These are phyloP conservation scores for Ctenopoma multispine DNA, from an alignment of 2,797 vertebrate genomes.

Conservation along the genomic window DNA sequence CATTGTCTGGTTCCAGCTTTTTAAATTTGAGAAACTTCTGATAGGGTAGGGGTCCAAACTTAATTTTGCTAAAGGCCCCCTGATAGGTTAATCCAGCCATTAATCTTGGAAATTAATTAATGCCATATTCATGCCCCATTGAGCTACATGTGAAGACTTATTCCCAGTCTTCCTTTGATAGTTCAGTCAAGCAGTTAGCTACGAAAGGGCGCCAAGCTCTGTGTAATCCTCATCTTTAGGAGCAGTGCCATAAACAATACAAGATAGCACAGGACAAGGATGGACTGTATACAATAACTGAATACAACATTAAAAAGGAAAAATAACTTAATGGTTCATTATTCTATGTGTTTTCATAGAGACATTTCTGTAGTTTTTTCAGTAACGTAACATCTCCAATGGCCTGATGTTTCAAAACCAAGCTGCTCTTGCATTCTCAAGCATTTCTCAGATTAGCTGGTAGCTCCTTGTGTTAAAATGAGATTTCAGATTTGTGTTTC, in stretches of 20 bases:
- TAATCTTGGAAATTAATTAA: constrained; percentile 23
- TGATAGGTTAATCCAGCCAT: neutral
- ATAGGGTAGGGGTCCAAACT: too few relatives aligned
- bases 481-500: constrained; percentile 27
- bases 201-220: neutral
- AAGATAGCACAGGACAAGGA: neutral
- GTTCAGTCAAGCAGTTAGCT: constrained; percentile 8
- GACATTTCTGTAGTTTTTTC: constrained; percentile 9
- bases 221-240: neutral
- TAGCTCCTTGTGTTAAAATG: constrained; percentile 14
- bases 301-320: neutral
- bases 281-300: neutral
- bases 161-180: constrained; percentile 4
- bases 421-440: constrained; percentile 2
- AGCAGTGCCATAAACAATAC: constrained; percentile 7
- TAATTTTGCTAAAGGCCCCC: neutral
- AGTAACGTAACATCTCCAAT: constrained; percentile 5
- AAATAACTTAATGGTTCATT: neutral
- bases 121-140: constrained; percentile 20
- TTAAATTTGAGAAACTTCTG: too few relatives aligned
- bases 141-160: constrained; percentile 8
- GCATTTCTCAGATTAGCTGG: constrained; percentile 18
- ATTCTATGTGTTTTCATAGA: neutral
- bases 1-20: too few relatives aligned
- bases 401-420: constrained; percentile 16